Conservation (phyloP, 2,888 invertebrate genomes). For the Caenorhabditis sulstoni region DNA sequence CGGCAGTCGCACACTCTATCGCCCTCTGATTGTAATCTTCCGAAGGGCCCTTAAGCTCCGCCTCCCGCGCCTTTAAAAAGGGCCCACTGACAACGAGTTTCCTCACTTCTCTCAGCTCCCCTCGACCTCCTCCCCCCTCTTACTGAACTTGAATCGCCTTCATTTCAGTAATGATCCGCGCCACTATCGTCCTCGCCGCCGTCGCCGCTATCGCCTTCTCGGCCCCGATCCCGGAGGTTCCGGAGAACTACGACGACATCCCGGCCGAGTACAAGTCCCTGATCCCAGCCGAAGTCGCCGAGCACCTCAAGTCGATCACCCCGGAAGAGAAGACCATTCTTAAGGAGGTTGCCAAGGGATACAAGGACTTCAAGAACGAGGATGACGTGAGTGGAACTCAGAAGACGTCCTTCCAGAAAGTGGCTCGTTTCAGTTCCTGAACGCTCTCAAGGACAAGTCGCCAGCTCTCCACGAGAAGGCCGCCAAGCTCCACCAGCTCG, state of each 20-base stretch:
- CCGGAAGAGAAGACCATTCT: slow-evolving; percentile 75
- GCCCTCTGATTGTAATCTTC: slow-evolving; percentile 23
- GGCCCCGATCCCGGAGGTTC: slow-evolving; percentile 68
- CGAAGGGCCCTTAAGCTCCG: slow-evolving; percentile 8
- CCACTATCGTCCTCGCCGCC: slow-evolving; percentile 61
- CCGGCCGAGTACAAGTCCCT: slow-evolving; percentile 76
- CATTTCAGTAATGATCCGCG: slow-evolving; percentile 62
- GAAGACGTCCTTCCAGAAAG: not conserved
- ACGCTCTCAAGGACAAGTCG: slow-evolving; percentile 76
- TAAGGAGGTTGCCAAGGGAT: slow-evolving; percentile 75
- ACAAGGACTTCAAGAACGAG: slow-evolving; percentile 70
- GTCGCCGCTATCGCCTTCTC: slow-evolving; percentile 63
- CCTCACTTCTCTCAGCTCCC: not conserved
- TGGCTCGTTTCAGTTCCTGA: slow-evolving; percentile 65
- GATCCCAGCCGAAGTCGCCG: slow-evolving; percentile 77
- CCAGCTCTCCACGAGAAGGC: slow-evolving; percentile 76
- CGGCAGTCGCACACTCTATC: slow-evolving; percentile 8
- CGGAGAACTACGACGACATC: slow-evolving; percentile 71
- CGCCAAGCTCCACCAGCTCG: slow-evolving; percentile 67
- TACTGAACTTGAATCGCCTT: not conserved
- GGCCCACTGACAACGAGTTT: not conserved
- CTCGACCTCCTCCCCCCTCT: not conserved
- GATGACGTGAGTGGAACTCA: slow-evolving; percentile 60
- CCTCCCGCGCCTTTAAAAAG: slow-evolving; percentile 44
- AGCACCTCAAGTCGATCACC: slow-evolving; percentile 77